Percentiles rank a stretch among this genome's conserved stretches.
Evolutionary conservation across 2,113 vertebrate species (phyloP).

Genomic region (Leucoraja erinaceus): DNA sequence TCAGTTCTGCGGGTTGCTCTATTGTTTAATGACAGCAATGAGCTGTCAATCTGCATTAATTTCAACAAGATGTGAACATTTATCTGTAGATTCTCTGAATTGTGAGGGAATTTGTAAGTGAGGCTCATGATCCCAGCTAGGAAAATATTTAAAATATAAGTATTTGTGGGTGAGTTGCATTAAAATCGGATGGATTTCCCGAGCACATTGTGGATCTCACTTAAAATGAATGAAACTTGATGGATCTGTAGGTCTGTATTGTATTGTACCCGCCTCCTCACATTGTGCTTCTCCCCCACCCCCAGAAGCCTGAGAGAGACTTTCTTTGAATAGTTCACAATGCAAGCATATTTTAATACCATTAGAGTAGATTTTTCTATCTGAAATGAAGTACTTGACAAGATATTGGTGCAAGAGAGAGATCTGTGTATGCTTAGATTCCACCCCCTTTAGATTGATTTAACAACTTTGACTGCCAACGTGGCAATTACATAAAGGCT

Average conservation of each 20-base stretch:
- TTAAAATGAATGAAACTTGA: neutral
- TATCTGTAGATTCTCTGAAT: neutral
- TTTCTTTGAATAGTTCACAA: neutral
- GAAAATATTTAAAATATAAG: neutral
- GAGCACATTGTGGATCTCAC: neutral
- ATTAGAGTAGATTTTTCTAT: neutral
- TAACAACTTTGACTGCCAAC: conserved; percentile 19
- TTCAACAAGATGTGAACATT: neutral
- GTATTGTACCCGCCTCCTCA: neutral
- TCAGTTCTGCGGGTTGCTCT: neutral
- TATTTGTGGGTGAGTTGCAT: neutral
- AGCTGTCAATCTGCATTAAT: neutral
- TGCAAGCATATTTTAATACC: neutral
- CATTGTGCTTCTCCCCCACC: neutral
- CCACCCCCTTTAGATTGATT: neutral
- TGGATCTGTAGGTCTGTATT: neutral
- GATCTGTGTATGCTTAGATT: conserved; percentile 2
- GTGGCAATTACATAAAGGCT: conserved; percentile 9
- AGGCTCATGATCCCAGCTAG: neutral
- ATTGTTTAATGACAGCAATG: neutral
- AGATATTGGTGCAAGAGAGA: neutral
- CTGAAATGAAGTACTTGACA: neutral
- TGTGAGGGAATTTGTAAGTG: neutral
- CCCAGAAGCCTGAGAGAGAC: neutral
- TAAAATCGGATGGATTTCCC: neutral